Conservation (phyloP, 2,888 invertebrate species). For the Mellilla xanthometata region DNA sequence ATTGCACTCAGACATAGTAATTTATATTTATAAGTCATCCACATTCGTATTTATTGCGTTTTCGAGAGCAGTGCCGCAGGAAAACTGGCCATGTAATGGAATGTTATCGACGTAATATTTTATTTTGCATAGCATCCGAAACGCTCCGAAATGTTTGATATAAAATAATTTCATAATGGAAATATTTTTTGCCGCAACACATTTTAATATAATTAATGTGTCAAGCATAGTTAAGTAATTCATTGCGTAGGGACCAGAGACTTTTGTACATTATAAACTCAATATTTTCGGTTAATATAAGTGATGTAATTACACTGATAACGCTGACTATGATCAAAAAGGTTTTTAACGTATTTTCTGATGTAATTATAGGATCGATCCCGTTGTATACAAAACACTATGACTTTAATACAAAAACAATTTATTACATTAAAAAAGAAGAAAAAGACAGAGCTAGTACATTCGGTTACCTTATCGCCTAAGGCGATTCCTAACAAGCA, state of each 20-base stretch:
- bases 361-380: slow-evolving; percentile 1
- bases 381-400: too few species aligned
- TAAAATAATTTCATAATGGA: slow-evolving; percentile 34
- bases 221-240: slow-evolving; percentile 41
- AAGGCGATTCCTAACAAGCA: too few species aligned
- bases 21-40: slow-evolving; percentile 27
- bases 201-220: slow-evolving; percentile 33
- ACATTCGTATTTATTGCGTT: slow-evolving; percentile 32
- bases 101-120: slow-evolving; percentile 38
- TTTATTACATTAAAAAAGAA: too few species aligned
- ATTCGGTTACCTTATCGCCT: too few species aligned
- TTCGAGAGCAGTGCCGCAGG: slow-evolving; percentile 24
- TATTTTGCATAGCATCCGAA: slow-evolving; percentile 19
- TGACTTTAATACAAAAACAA: too few species aligned
- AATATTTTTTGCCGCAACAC: slow-evolving; percentile 18
- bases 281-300: slow-evolving; percentile 52
- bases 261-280: slow-evolving; percentile 46
- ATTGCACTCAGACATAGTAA: slow-evolving; percentile 13
- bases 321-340: slow-evolving; percentile 6
- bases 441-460: too few species aligned
- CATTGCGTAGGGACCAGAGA: slow-evolving; percentile 37
- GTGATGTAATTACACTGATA: slow-evolving; percentile 59
- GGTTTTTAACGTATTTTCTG: slow-evolving; percentile 5
- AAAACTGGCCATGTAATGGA: slow-evolving; percentile 31
- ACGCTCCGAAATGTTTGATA: slow-evolving; percentile 23